A percentile compares a stretch with the other conserved stretches of the same genome.
Conservation (phyloP, 2,888 invertebrate species). For the Tenthredo amoena region DNA sequence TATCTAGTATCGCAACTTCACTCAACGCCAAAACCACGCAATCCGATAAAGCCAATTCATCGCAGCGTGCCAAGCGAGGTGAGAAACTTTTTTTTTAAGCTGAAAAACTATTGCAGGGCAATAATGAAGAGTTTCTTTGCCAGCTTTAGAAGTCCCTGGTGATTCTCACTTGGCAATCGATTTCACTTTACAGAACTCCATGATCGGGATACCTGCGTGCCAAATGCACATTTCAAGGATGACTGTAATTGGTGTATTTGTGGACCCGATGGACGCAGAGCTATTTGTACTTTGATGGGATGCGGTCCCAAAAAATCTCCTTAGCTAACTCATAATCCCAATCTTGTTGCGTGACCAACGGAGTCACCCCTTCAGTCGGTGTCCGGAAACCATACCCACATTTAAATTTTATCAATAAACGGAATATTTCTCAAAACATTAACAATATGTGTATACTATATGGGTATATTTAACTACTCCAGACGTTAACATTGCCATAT, state of each 20-base stretch:
- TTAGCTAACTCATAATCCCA: neutral
- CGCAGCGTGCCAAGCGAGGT: neutral
- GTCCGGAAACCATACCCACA: neutral
- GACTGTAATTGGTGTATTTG: too few relatives aligned
- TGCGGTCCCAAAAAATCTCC: neutral
- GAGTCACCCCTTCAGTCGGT: neutral
- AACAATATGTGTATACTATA: too few relatives aligned
- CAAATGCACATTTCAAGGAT: too few relatives aligned
- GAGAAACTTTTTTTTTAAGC: neutral
- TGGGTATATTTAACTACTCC: too few relatives aligned
- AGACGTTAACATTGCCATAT: neutral
- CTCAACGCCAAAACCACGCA: neutral
- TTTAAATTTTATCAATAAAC: neutral
- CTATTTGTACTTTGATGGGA: neutral
- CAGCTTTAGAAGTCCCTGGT: neutral
- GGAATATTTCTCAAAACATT: neutral
- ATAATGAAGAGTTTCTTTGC: too few relatives aligned
- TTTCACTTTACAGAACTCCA: neutral
- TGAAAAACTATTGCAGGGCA: too few relatives aligned
- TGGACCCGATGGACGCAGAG: too few relatives aligned
- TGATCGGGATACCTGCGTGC: too few relatives aligned
- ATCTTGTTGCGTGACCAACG: neutral
- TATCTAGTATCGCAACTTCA: too few relatives aligned
- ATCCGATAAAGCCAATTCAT: neutral
- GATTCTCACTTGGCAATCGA: neutral